Base-by-base conservation (phyloP, 2,797 vertebrate genomes). In the Enteromius paludinosus region DNA sequence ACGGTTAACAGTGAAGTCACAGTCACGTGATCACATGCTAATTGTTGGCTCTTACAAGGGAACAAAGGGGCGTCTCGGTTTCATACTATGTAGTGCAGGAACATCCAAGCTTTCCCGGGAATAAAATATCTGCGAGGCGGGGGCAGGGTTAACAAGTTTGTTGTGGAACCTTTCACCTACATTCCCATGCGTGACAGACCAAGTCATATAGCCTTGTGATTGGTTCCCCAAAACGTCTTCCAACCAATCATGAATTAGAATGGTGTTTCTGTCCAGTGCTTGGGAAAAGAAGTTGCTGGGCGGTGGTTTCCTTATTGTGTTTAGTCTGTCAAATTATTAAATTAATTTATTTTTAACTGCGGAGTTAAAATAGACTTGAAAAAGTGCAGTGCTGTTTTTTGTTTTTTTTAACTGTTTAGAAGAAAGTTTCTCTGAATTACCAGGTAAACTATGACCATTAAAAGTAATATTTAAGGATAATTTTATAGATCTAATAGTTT, bases 91-190 rank as follows among this genome's bases (percentile, higher is more conserved):
- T 81, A 73, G 7, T 15, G 25, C n/a, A 33, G 62, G 59, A 87
- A 87, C 71, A 72, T 85, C 78, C 33, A 65, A 49, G 41, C 62
- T 73, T 86, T 59, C 56, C 70, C 3, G 0, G 15, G 25, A 87
- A 35, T 66, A 87, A 90, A 91, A 91, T 88, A 86, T 75, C 75
- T 2, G 47, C 14, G 35, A 62, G 49, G 33, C 25, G 87, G 91
- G 89, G 91, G 90, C 73, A 45, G 91, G 89, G 89, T 75, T 30
- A 85, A 68, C 59, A 28, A 86, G 84, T 91, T 91, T 91, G 85
- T 84, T 82, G 14, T 81, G 82, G 85, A 91, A 95, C 94, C 93
- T 94, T 95, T 95, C 89, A 91, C 94, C 94, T 89, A 95, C 86
- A 89, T 95, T 88, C 86, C 59, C 71, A 76, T 88, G 86, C 66